Conservation (phyloP, 1,140 invertebrate genomes). For the Anastatus disparis region DNA sequence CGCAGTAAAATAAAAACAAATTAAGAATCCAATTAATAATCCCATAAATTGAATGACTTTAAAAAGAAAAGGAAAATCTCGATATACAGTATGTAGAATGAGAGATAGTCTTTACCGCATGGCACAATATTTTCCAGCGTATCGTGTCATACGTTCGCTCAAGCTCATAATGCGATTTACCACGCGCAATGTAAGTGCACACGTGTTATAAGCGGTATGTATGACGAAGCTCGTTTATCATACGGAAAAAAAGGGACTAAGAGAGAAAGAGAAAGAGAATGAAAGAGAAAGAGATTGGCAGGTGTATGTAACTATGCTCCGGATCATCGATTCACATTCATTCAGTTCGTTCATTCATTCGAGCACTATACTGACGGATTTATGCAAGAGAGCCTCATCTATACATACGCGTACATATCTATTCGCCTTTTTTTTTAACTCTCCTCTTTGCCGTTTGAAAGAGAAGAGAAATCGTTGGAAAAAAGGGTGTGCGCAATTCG, state of each 20-base stretch:
- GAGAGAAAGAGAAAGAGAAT: not conserved
- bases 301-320: constrained; percentile 27
- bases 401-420: not conserved
- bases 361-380: too few species aligned
- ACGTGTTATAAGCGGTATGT: not conserved
- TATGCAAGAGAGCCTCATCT: too few species aligned
- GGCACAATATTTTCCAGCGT: constrained; percentile 1
- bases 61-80: too few species aligned
- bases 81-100: too few species aligned
- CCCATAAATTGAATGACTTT: too few species aligned
- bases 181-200: constrained; percentile 6
- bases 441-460: too few species aligned
- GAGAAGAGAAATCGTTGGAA: too few species aligned
- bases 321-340: constrained; percentile 47
- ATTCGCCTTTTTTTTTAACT: not conserved
- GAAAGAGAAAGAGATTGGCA: not conserved
- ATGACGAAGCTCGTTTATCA: constrained; percentile 1
- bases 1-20: too few species aligned
- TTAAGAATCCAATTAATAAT: too few species aligned
- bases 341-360: not conserved
- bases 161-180: constrained; percentile 8
- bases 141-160: not conserved
- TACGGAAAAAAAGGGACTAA: not conserved
- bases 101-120: too few species aligned
- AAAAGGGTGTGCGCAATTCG: too few species aligned